These are phyloP conservation scores for Shinisaurus crocodilurus DNA, from an alignment of 2,113 vertebrate species.

Conservation along the genomic window DNA sequence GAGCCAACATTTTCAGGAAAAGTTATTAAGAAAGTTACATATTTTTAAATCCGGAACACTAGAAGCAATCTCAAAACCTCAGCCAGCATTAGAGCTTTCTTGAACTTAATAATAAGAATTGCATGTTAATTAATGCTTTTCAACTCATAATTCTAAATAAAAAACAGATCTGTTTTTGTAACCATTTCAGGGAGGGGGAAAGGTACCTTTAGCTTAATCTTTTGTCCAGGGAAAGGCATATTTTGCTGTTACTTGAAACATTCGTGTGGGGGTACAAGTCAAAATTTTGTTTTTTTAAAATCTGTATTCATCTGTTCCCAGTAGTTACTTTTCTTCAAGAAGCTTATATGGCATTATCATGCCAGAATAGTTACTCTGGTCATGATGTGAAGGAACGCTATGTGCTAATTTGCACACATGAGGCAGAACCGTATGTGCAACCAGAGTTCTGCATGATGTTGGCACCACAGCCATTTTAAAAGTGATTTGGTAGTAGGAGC, in stretches of 20 bases:
- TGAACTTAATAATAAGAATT: constrained; percentile 9
- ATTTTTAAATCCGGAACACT: constrained; percentile 47
- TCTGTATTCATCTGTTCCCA: neutral
- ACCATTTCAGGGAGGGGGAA: neutral
- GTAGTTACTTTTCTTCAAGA: neutral
- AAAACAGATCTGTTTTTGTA: neutral
- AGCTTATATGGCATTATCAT: neutral
- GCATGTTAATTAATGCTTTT: constrained; percentile 2
- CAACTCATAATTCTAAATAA: neutral
- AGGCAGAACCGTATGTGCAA: neutral
- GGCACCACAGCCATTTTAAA: neutral
- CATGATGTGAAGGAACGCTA: neutral
- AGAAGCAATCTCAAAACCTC: constrained; percentile 48
- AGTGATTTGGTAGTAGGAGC: neutral
- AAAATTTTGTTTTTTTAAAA: neutral
- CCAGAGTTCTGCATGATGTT: neutral
- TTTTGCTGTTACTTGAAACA: neutral
- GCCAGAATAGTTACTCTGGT: neutral
- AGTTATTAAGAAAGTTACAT: constrained; percentile 49
- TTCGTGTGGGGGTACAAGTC: no score
- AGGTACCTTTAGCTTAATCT: neutral
- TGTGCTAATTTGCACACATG: neutral
- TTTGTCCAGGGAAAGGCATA: neutral
- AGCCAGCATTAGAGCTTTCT: constrained; percentile 32
- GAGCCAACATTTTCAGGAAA: constrained; percentile 56